A percentile compares a stretch with the other conserved stretches of the same genome.
These are phyloP conservation scores for Corydoras maculifer DNA, from an alignment of 2,113 vertebrate genomes.

Conservation along the genomic window DNA sequence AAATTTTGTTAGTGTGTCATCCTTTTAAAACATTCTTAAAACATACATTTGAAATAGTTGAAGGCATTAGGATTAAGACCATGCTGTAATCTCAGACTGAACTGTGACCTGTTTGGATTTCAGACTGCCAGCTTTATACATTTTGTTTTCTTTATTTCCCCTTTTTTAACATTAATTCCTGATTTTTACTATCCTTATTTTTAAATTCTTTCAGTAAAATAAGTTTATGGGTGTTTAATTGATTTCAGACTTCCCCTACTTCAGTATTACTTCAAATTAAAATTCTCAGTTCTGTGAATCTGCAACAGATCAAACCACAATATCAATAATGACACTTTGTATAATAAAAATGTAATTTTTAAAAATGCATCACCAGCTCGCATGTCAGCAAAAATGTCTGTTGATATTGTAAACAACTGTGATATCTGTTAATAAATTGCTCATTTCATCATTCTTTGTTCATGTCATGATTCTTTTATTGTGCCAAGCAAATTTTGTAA, in stretches of 20 bases:
- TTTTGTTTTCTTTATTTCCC: conserved; percentile 10
- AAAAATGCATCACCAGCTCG: conserved; percentile 69
- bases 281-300: conserved; percentile 32
- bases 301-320: conserved; percentile 13
- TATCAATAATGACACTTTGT: conserved; percentile 41
- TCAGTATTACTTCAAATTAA: conserved; percentile 41
- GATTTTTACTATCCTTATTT: conserved; percentile 5
- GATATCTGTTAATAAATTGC: conserved; percentile 83
- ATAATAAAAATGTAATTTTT: conserved; percentile 45
- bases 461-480: background rate
- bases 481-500: too few relatives aligned
- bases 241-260: conserved; percentile 35
- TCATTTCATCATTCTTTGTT: conserved; percentile 40
- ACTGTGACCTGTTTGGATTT: conserved; percentile 6
- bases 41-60: background rate
- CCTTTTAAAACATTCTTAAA: background rate
- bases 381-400: conserved; percentile 80
- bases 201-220: background rate
- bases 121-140: conserved; percentile 12
- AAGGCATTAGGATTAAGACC: background rate
- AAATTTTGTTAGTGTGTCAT: too few relatives aligned
- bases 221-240: conserved; percentile 6
- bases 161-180: conserved; percentile 10
- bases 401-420: conserved; percentile 89
- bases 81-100: conserved; percentile 25